Conservation (phyloP, 2,888 invertebrate species). For the Sinhomidia bicolor region DNA sequence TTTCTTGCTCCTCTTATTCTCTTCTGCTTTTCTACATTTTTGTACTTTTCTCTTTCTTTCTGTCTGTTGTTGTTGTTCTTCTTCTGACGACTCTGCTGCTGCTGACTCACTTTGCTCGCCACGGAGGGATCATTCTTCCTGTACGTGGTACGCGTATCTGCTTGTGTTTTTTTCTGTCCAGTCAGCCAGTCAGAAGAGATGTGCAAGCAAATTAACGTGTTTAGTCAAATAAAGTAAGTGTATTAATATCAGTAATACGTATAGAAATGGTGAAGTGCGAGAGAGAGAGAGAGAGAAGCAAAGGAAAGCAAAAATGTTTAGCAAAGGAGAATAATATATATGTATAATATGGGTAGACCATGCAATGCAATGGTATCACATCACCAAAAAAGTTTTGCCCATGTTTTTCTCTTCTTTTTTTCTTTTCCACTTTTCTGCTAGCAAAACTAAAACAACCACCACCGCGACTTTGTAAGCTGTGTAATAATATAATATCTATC, state of each 20-base stretch:
- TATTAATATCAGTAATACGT: not conserved
- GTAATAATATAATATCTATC: not conserved
- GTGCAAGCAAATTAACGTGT: not conserved
- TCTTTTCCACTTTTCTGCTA: slow-evolving; percentile 11
- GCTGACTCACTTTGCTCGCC: slow-evolving; percentile 61
- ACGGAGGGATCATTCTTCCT: slow-evolving; percentile 66
- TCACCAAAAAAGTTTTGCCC: slow-evolving; percentile 7
- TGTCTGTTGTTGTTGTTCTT: slow-evolving; percentile 19
- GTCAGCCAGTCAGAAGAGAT: not conserved
- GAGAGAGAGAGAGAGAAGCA: not conserved
- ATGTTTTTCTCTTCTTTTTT: not conserved
- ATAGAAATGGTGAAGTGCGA: not conserved
- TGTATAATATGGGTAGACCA: not conserved
- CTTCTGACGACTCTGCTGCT: not conserved
- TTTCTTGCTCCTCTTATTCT: not conserved
- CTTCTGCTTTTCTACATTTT: not conserved
- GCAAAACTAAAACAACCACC: not conserved
- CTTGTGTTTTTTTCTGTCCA: not conserved
- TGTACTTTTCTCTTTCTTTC: slow-evolving; percentile 39
- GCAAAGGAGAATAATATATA: not conserved
- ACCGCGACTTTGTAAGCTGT: not conserved
- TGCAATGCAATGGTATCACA: slow-evolving; percentile 1
- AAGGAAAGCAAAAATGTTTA: not conserved
- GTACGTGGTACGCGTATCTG: slow-evolving; percentile 47
- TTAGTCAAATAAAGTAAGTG: not conserved